A percentile compares a stretch with the other conserved stretches of the same genome.
phyloP scores from a whole-genome alignment of 1,140 invertebrate genomes.

The Sarcophaga bullata region DNA sequence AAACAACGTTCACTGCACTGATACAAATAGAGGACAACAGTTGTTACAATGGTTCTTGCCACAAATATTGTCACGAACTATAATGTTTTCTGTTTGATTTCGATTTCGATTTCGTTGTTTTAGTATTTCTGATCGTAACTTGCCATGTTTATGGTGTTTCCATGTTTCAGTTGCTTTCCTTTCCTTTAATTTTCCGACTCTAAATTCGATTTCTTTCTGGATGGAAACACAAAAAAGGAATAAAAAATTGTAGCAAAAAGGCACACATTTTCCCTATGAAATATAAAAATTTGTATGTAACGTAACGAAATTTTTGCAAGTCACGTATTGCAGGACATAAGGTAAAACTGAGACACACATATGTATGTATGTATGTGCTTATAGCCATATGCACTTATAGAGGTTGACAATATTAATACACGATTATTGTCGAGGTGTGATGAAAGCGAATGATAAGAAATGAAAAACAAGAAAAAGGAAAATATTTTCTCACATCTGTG shows the following conservation, averaged over 20 bases:
- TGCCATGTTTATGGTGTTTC: slow-evolving; percentile 26
- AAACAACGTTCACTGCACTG: neutral
- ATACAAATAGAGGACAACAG: neutral
- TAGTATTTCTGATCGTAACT: slow-evolving; percentile 18
- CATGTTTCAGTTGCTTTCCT: too few species aligned
- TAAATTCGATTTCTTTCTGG: too few species aligned
- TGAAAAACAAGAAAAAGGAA: neutral
- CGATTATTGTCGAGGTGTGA: too few species aligned
- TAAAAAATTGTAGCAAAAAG: too few species aligned
- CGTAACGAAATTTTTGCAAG: slow-evolving; percentile 1
- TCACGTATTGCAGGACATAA: slow-evolving; percentile 29
- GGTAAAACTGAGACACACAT: neutral
- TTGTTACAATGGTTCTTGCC: slow-evolving; percentile 36
- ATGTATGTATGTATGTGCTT: neutral
- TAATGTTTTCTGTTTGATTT: slow-evolving; percentile 32
- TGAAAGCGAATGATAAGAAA: slow-evolving; percentile 34
- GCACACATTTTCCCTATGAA: too few species aligned
- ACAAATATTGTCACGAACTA: slow-evolving; percentile 37
- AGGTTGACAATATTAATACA: neutral
- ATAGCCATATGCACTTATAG: neutral
- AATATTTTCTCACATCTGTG: neutral
- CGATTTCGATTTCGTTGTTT: slow-evolving; percentile 35
- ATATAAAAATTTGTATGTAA: too few species aligned
- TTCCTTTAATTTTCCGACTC: too few species aligned
- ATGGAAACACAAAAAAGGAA: too few species aligned